Conservation (phyloP, 2,113 vertebrate genomes). For the Leuciscus idus region DNA sequence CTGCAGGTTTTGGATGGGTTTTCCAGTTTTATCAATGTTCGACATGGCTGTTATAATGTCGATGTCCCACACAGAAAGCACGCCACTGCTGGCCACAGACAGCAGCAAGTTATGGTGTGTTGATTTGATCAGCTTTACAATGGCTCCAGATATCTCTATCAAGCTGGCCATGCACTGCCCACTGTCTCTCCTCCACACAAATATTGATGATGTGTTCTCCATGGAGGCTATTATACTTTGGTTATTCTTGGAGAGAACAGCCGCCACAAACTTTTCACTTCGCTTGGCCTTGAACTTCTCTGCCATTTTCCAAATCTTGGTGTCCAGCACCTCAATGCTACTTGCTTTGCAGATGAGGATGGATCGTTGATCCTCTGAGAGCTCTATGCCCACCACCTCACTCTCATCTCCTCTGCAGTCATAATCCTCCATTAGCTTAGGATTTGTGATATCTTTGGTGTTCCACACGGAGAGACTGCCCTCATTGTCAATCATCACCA, state of each 20-base stretch:
- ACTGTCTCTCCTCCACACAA: constrained; percentile 97
- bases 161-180: constrained; percentile 98
- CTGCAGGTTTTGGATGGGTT: constrained; percentile 88
- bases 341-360: constrained; percentile 95
- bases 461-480: constrained; percentile 97
- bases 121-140: constrained; percentile 95
- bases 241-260: constrained; percentile 93
- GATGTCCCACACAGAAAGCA: constrained; percentile 97
- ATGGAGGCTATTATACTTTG: constrained; percentile 98
- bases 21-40: constrained; percentile 98
- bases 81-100: constrained; percentile 93
- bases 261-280: constrained; percentile 91
- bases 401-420: constrained; percentile 93
- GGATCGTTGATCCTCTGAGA: constrained; percentile 95
- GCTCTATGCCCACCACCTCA: constrained; percentile 92
- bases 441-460: constrained; percentile 91
- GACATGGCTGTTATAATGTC: constrained; percentile 99
- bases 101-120: constrained; percentile 94
- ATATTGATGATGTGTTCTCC: constrained; percentile 98
- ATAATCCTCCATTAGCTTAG: constrained; percentile 93
- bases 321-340: constrained; percentile 94
- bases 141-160: constrained; percentile 96
- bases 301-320: constrained; percentile 91
- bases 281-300: constrained; percentile 98
- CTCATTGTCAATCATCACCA: constrained; percentile 97